Evolutionary conservation across 37 sponge, comb jelly and placozoan genomes (phyloP).

Genomic region (Cladorhizidae sp.): DNA sequence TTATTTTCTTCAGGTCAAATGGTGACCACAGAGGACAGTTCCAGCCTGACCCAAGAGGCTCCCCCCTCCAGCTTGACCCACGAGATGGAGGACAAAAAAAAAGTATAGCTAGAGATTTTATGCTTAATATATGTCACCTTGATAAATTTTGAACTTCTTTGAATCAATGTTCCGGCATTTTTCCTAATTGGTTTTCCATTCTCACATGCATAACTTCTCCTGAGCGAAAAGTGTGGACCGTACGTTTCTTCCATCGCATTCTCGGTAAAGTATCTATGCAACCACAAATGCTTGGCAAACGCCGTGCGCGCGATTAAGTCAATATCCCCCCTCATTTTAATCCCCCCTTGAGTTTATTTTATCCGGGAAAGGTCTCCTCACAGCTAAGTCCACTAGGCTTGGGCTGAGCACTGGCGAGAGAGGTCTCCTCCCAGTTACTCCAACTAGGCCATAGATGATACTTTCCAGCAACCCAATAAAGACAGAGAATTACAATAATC

Average conservation of each 20-base stretch:
- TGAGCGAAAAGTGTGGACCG: not conserved
- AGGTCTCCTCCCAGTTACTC: no score
- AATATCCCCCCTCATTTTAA: no score
- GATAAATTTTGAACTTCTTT: not conserved
- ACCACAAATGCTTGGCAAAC: no score
- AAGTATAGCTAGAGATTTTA: not conserved
- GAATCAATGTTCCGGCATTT: not conserved
- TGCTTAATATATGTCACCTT: conserved; percentile 5
- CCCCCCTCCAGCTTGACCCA: not conserved
- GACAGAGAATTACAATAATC: no score
- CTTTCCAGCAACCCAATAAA: no score
- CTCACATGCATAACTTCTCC: not conserved
- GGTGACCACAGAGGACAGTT: conserved; percentile 2
- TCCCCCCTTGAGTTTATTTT: no score
- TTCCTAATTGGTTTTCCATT: not conserved
- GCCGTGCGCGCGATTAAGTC: no score
- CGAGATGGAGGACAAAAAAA: conserved; percentile 12
- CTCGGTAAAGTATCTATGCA: no score
- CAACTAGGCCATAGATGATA: no score
- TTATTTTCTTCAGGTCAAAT: conserved; percentile 5
- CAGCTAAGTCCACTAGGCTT: no score
- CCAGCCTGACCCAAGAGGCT: conserved; percentile 1
- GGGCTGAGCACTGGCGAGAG: no score
- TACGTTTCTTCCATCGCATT: not conserved
- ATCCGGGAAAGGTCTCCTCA: no score